phyloP scores from a whole-genome alignment of 2,113 vertebrate species.

The Ranitomeya variabilis region DNA sequence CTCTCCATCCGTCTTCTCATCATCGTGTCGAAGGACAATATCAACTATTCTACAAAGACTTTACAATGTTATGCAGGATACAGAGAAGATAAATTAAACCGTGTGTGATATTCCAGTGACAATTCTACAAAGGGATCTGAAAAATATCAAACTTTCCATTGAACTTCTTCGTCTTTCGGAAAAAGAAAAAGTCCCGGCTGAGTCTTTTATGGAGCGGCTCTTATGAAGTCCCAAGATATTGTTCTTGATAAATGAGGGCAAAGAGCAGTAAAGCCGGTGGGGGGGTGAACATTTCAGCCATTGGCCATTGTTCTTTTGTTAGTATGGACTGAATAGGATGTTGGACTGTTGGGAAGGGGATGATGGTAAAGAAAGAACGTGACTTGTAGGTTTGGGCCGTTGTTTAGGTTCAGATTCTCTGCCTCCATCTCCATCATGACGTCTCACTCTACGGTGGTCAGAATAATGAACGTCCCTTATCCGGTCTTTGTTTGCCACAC shows the following conservation, averaged over 20 bases:
- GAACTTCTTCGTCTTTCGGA: not conserved
- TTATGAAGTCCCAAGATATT: not conserved
- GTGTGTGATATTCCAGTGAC: not conserved
- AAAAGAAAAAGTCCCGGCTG: not conserved
- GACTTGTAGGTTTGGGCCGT: not conserved
- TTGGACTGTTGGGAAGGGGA: not conserved
- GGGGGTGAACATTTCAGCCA: not conserved
- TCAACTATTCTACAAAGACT: not conserved
- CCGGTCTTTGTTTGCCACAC: slow-evolving; percentile 55
- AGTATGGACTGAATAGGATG: not conserved
- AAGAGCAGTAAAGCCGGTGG: not conserved
- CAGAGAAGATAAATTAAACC: not conserved
- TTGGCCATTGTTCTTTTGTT: not conserved
- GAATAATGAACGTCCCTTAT: slow-evolving; percentile 57
- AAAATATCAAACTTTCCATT: not conserved
- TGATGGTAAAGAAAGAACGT: not conserved
- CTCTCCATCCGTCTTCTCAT: not conserved
- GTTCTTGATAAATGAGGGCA: slow-evolving; percentile 11
- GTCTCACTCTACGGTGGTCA: not conserved
- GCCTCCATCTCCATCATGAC: not conserved
- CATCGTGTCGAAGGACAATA: not conserved
- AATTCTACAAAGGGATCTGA: not conserved
- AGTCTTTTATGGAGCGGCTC: not conserved
- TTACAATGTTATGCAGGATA: not conserved
- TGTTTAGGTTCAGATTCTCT: not conserved